Base-by-base conservation (phyloP, 1,140 invertebrate species). In the Lethocerus indicus region DNA sequence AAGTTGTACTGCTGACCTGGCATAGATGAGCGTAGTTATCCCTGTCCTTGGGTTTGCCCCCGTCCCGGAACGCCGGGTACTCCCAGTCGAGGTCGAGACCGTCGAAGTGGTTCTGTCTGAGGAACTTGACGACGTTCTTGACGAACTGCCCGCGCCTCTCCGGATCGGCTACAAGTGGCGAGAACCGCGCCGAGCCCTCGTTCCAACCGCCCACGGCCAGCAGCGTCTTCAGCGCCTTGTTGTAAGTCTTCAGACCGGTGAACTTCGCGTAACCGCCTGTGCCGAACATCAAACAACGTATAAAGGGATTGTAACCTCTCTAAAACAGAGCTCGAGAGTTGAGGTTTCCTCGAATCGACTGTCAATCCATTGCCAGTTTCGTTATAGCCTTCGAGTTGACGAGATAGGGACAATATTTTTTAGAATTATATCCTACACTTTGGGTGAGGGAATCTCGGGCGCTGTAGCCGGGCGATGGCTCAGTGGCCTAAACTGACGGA, bases 61-160 rank as follows among this genome's bases (percentile, higher is more conserved):
- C 92, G 61, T 95, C 91, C 35, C 91, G 69, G 62, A 83, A 80
- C 0, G 83, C 82, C 0, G 92, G 92, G 69, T 96, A 96, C 62
- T 95, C 91, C 90, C 91, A 97, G 62, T 95, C 91, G 54, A 97
- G 69, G 67, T 97, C 92, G 20, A 97, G 72, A 7, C 93, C 93
- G 67, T 97, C 91, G 63, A 97, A 97, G 57, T 87, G 82, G 62
- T 93, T 87, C 59, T 89, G 80, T 54, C 91, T 71, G 40, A 95
- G 69, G 62, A 93, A 95, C 64, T 83, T 83, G 12, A 96, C 74
- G 25, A 81, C 74, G 58, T 90, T 89, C 66, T 81, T 83, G 18
- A 87, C 83, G 56, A 94, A 85, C 59, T 86, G 79, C 61, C 76
- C 76, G 35, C 88, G 67, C 49, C 78, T 69, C 18, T 82, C 79